Base-by-base conservation (phyloP, 2,888 invertebrate genomes). In the Monoplex corrugatus region DNA sequence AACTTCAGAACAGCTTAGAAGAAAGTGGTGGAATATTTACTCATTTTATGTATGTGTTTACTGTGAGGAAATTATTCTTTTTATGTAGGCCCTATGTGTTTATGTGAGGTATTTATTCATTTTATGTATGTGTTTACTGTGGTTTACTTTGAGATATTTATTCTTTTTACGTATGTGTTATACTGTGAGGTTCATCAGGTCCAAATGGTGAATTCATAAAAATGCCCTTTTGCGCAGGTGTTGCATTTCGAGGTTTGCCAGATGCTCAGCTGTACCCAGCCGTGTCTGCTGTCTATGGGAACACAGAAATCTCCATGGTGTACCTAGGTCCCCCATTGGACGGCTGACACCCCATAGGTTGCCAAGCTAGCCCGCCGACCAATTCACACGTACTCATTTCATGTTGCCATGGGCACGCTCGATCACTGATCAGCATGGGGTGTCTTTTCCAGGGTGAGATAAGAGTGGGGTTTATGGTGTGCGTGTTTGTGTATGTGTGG, bases 221-320 rank as follows among this genome's bases (percentile, higher is more conserved):
- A n/a, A n/a, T n/a, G n/a, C n/a, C n/a, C n/a, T n/a, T n/a, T n/a
- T 75, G 75, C 16, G 38, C 93, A 96, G 96, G 99, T 93, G 98
- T 99, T 94, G 99, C 99, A 95, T 99, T 99, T 97, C 97, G 98
- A 97, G 98, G 98, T 93, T 97, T 99, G 96, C 99, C 99, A 89
- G 98, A 98, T 95, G 98, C 98, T 40, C 98, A 97, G 96, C 97
- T 99, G 88, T 99, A 98, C 96, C 99, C 99, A 90, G 98, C 99
- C 90, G 98, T 99, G 87, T 99, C 99, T 86, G 99, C 99, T 90
- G 99, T 99, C 23, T 99, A 99, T 97, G 99, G 99, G 90, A 99
- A 99, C 96, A 99, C 99, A 85, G 99, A 99, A 97, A 99, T 99
- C 75, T 99, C 99, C 68, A 99, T 99, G 99, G 98, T 99, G 80